A percentile compares a stretch with the other conserved stretches of the same genome.
phyloP scores from a whole-genome alignment of 35 echinoderm and acorn worm species.

The Nesometra sesokonis region DNA sequence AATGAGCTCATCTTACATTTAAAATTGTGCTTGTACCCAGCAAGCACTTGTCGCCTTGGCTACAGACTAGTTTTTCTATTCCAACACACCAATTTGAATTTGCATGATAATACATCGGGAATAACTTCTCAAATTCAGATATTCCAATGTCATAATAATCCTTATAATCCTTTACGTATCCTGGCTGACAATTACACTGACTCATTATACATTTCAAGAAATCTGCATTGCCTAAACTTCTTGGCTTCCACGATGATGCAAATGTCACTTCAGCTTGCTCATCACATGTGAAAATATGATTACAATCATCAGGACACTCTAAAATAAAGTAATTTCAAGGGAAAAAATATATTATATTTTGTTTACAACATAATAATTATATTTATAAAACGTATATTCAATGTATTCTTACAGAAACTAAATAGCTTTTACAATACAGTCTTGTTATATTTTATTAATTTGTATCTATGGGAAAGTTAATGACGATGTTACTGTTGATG shows the following conservation, averaged over 20 bases:
- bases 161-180: background rate
- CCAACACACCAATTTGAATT: background rate
- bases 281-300: background rate
- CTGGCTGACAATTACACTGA: background rate
- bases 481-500: too few relatives aligned
- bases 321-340: background rate
- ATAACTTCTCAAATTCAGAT: background rate
- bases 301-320: background rate
- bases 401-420: too few relatives aligned
- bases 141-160: background rate
- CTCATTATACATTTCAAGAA: background rate
- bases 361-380: too few relatives aligned
- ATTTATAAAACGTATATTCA: too few relatives aligned
- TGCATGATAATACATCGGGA: background rate
- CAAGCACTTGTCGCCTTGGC: background rate
- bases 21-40: background rate
- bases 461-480: too few relatives aligned
- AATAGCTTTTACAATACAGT: too few relatives aligned
- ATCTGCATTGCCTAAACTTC: background rate
- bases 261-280: background rate
- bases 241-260: background rate
- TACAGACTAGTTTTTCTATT: background rate
- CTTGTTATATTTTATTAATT: too few relatives aligned
- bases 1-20: background rate
- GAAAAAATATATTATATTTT: too few relatives aligned